phyloP scores from a whole-genome alignment of 2,113 vertebrate genomes.

The Channa argus region DNA sequence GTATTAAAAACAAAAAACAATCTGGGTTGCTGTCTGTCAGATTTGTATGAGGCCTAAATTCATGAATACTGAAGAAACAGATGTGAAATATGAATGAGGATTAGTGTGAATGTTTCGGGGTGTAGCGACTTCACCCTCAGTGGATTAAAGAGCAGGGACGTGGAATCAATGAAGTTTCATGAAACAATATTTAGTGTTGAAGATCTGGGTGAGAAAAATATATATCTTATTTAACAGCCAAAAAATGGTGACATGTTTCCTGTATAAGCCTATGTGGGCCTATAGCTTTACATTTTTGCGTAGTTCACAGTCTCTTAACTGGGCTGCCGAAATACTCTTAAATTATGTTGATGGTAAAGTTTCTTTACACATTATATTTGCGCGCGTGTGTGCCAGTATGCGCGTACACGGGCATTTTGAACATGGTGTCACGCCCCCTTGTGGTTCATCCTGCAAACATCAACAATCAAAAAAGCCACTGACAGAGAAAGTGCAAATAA shows the following conservation, averaged over 20 bases:
- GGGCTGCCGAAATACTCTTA: background rate
- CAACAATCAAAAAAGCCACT: background rate
- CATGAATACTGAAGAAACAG: slow-evolving; percentile 53
- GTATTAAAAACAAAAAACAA: slow-evolving; percentile 18
- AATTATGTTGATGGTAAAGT: slow-evolving; percentile 10
- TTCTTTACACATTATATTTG: background rate
- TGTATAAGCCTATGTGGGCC: too few species aligned
- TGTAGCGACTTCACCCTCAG: slow-evolving; percentile 36
- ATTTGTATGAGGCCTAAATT: slow-evolving; percentile 36
- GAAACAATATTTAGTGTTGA: slow-evolving; percentile 44
- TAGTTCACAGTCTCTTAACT: background rate
- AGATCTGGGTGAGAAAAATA: slow-evolving; percentile 5
- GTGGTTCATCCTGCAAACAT: slow-evolving; percentile 57
- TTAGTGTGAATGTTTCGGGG: slow-evolving; percentile 51
- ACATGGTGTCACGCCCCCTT: slow-evolving; percentile 72
- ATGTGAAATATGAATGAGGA: slow-evolving; percentile 73
- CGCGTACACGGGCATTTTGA: background rate
- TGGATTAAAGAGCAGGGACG: slow-evolving; percentile 62
- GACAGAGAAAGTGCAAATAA: background rate
- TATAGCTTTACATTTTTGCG: too few species aligned
- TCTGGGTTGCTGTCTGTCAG: slow-evolving; percentile 34
- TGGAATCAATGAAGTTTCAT: slow-evolving; percentile 51
- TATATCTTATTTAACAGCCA: background rate
- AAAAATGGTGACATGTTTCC: too few species aligned
- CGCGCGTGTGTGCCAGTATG: background rate